Conservation (phyloP, 2,888 invertebrate genomes). For the Troglohyphantes excavatus region DNA sequence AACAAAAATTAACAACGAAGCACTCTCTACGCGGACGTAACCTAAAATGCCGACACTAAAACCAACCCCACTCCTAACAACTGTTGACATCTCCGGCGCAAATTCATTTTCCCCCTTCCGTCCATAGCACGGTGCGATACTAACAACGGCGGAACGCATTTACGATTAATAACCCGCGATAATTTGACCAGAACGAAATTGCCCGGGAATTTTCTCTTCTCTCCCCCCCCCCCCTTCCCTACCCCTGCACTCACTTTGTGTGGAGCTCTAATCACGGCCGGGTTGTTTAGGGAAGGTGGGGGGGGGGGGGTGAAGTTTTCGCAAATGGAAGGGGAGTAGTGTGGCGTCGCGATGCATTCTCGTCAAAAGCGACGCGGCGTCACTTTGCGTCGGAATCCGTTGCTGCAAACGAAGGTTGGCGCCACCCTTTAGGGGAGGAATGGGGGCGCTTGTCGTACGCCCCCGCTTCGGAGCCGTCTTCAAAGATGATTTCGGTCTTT, state of each 20-base stretch:
- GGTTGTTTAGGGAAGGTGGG: too few species aligned
- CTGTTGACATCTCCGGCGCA: too few species aligned
- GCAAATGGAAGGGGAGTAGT: conserved; percentile 8
- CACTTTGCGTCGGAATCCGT: conserved; percentile 48
- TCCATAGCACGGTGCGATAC: too few species aligned
- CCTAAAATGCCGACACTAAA: too few species aligned
- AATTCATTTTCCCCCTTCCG: too few species aligned
- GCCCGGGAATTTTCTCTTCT: conserved; percentile 5
- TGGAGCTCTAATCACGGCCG: too few species aligned
- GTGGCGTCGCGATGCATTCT: conserved; percentile 37
- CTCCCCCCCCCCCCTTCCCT: too few species aligned
- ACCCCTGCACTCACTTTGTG: too few species aligned
- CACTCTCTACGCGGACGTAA: too few species aligned
- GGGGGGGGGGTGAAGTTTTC: neutral
- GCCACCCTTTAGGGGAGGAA: neutral
- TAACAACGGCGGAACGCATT: neutral
- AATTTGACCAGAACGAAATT: neutral
- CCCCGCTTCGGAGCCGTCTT: neutral
- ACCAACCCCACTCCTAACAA: too few species aligned
- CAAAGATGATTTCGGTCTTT: neutral
- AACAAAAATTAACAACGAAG: too few species aligned
- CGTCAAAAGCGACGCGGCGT: conserved; percentile 39
- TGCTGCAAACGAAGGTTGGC: conserved; percentile 56
- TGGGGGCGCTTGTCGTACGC: neutral
- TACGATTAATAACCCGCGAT: neutral